phyloP scores from a whole-genome alignment of 2,888 invertebrate species.

The Arge pagana region DNA sequence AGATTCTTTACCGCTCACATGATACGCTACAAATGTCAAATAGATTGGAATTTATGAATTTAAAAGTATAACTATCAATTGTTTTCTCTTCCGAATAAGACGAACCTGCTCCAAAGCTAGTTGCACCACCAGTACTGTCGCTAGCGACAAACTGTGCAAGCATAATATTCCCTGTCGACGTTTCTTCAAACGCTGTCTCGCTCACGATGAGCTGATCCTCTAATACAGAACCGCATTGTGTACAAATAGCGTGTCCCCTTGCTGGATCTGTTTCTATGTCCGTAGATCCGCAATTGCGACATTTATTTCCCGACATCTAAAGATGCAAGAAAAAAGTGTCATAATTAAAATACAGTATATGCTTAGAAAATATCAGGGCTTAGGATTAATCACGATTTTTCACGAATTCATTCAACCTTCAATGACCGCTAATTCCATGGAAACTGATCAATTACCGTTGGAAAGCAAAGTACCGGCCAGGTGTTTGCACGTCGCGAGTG shows the following conservation, averaged over 20 bases:
- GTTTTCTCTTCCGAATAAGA: constrained; percentile 6
- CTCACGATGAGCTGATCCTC: constrained; percentile 97
- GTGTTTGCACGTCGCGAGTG: too few relatives aligned
- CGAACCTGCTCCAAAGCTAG: constrained; percentile 76
- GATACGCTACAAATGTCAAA: constrained; percentile 66
- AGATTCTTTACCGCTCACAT: constrained; percentile 86
- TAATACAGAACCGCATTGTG: constrained; percentile 92
- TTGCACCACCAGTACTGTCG: constrained; percentile 84
- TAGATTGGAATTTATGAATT: constrained; percentile 1
- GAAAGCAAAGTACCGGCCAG: too few relatives aligned
- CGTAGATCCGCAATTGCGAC: constrained; percentile 84
- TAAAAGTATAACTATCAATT: not conserved
- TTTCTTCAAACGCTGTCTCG: constrained; percentile 95
- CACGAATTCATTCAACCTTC: constrained; percentile 1
- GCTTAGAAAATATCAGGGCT: too few relatives aligned
- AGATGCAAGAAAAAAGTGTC: constrained; percentile 10
- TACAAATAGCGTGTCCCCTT: constrained; percentile 95
- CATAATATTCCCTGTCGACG: constrained; percentile 82
- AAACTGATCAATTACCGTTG: too few relatives aligned
- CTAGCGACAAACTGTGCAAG: constrained; percentile 93
- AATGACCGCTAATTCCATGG: too few relatives aligned
- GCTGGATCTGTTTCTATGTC: constrained; percentile 95
- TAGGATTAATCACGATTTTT: too few relatives aligned
- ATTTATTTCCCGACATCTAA: constrained; percentile 72
- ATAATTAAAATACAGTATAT: too few relatives aligned